Percentiles rank a stretch among this genome's conserved stretches.
Conservation (phyloP, 2,113 vertebrate species). For the Columbina picui region DNA sequence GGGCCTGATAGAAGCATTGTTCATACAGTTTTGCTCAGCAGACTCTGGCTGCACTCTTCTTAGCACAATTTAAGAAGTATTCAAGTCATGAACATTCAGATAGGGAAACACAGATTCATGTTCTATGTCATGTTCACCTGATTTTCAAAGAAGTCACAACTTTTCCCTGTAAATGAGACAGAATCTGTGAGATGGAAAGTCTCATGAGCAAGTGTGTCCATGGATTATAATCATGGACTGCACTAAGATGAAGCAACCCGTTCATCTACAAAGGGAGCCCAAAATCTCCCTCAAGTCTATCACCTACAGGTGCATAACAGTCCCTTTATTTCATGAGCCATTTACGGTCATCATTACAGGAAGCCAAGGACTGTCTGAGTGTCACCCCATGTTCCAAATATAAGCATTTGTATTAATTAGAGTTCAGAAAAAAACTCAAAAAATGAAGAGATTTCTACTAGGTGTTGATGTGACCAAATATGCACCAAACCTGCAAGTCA, state of each 20-base stretch:
- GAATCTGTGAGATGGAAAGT: background rate
- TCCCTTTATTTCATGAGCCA: background rate
- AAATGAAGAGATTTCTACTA: background rate
- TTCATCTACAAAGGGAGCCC: background rate
- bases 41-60: background rate
- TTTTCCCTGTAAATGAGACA: background rate
- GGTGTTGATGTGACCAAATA: background rate
- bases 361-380: background rate
- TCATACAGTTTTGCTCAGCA: conserved; percentile 15
- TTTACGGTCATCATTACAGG: background rate
- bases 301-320: background rate
- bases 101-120: background rate
- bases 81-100: conserved; percentile 1
- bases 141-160: background rate
- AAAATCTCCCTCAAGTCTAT: background rate
- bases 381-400: background rate
- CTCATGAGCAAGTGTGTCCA: background rate
- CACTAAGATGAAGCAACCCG: background rate
- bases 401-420: background rate
- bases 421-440: background rate
- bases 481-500: background rate
- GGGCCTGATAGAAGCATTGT: background rate
- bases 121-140: background rate
- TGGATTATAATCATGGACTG: background rate
- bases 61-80: background rate